A percentile compares a stretch with the other conserved stretches of the same genome.
Evolutionary conservation across 1,140 invertebrate genomes (phyloP).

Genomic region (Plectrocnemia conspersa): DNA sequence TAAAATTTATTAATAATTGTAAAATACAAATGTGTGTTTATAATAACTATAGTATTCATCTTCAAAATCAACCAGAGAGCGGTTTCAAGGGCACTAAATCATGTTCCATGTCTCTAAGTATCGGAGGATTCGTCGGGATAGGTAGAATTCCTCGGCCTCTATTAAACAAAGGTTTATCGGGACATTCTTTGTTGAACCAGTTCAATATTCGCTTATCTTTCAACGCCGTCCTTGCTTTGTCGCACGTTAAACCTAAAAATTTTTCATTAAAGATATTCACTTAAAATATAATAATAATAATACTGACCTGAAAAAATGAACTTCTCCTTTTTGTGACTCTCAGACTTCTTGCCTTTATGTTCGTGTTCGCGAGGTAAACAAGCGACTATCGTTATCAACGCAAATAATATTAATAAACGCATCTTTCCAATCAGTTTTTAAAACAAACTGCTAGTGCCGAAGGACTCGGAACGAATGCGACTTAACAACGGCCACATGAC

Average conservation of each 20-base stretch:
- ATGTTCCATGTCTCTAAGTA: neutral
- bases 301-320: neutral
- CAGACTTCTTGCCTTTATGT: neutral
- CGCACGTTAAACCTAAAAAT: neutral
- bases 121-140: slow-evolving; percentile 6
- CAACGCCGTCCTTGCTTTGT: neutral
- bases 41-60: too few relatives aligned
- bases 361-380: neutral
- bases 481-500: too few relatives aligned
- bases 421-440: neutral
- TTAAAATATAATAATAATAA: neutral
- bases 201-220: neutral
- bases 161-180: slow-evolving; percentile 10
- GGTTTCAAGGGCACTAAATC: slow-evolving; percentile 13
- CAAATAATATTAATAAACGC: neutral
- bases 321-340: neutral
- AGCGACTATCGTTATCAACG: too few relatives aligned
- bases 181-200: slow-evolving; percentile 14
- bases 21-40: too few relatives aligned
- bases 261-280: neutral
- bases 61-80: too few relatives aligned
- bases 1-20: too few relatives aligned
- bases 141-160: slow-evolving; percentile 9
- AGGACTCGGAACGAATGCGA: neutral
- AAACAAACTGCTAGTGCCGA: neutral